phyloP scores from a whole-genome alignment of 2,113 vertebrate species.

The Chaetura pelagica region DNA sequence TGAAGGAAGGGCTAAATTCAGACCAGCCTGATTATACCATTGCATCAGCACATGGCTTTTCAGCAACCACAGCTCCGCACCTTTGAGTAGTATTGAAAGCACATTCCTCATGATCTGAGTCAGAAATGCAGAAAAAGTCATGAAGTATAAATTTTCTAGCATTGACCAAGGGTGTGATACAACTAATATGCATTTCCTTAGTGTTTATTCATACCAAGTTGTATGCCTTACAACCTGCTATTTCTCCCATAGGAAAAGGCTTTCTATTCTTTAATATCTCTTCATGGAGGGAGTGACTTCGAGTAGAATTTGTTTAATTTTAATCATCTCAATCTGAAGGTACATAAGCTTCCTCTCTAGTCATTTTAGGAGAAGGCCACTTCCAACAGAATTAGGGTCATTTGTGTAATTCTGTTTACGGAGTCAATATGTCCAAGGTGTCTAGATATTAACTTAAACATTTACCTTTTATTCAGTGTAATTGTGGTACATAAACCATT shows the following conservation, averaged over 20 bases:
- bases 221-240: background rate
- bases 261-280: background rate
- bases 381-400: background rate
- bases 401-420: background rate
- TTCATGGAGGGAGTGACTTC: background rate
- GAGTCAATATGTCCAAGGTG: background rate
- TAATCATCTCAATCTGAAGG: background rate
- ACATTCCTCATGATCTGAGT: background rate
- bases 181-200: background rate
- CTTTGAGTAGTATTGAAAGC: background rate
- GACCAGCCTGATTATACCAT: background rate
- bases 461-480: background rate
- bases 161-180: background rate
- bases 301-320: background rate
- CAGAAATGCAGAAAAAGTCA: background rate
- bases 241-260: background rate
- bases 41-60: background rate
- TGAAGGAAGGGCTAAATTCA: background rate
- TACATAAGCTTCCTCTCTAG: background rate
- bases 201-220: background rate
- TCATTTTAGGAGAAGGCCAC: background rate
- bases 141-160: background rate
- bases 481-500: background rate
- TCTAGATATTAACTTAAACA: background rate
- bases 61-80: background rate